These are phyloP conservation scores for Drosophila subpulchrella DNA, from an alignment of 1,140 invertebrate genomes.

Conservation along the genomic window DNA sequence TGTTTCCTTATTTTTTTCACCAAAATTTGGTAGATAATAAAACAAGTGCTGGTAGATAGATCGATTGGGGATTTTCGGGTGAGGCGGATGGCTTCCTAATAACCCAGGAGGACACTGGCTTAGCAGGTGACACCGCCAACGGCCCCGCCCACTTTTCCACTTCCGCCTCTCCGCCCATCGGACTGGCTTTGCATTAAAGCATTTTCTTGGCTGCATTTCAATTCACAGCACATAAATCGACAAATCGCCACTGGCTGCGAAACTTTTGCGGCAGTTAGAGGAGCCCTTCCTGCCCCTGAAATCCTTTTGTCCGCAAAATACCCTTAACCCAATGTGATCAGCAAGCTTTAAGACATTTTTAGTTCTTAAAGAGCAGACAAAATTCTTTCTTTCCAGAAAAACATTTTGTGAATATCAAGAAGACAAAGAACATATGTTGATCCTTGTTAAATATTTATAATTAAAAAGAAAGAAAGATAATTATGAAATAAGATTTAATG, in stretches of 20 bases:
- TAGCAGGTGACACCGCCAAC: not conserved
- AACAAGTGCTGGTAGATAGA: constrained; percentile 17
- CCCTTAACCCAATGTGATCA: not conserved
- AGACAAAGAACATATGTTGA: too few species aligned
- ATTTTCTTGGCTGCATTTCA: constrained; percentile 77
- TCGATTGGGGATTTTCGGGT: not conserved
- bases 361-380: too few species aligned
- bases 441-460: too few species aligned
- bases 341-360: too few species aligned
- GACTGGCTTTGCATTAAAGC: constrained; percentile 43
- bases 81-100: constrained; percentile 25
- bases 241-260: constrained; percentile 72
- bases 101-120: constrained; percentile 53
- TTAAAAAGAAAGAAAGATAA: too few species aligned
- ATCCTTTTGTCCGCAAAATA: too few species aligned
- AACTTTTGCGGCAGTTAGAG: constrained; percentile 48
- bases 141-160: not conserved
- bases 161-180: not conserved
- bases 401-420: too few species aligned
- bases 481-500: too few species aligned
- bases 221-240: constrained; percentile 80
- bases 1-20: constrained; percentile 1
- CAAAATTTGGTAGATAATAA: constrained; percentile 50
- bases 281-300: not conserved
- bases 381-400: not conserved